phyloP scores from a whole-genome alignment of 2,113 vertebrate species.

The Physeter macrocephalus region DNA sequence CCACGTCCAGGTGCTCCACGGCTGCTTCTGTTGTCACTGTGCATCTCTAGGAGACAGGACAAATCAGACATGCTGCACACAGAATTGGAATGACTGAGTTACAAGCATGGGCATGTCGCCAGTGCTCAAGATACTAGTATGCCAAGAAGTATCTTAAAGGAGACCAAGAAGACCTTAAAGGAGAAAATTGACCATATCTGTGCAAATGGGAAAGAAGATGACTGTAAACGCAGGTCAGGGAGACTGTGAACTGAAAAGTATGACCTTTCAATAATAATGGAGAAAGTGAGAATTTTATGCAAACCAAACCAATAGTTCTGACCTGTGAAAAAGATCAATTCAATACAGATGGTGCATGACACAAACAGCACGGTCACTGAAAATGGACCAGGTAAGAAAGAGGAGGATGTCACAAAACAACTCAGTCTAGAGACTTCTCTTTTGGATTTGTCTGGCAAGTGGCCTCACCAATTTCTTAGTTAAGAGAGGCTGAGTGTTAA shows the following conservation, averaged over 20 bases:
- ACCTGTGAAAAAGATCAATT: not conserved
- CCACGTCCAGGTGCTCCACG: accelerated
- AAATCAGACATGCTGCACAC: accelerated
- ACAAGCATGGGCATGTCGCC: not conserved
- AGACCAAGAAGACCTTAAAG: not conserved
- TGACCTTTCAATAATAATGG: not conserved
- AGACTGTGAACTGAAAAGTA: not conserved
- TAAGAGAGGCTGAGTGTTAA: not conserved
- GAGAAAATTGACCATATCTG: not conserved
- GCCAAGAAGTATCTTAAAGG: too few species aligned
- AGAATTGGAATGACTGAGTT: not conserved
- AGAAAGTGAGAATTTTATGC: not conserved
- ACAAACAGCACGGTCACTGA: not conserved
- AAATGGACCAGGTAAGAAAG: not conserved
- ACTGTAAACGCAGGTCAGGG: not conserved
- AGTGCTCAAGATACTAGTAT: not conserved
- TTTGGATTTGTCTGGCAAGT: not conserved
- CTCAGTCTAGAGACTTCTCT: not conserved
- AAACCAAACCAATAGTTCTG: not conserved
- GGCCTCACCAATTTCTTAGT: not conserved
- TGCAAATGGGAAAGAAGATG: not conserved
- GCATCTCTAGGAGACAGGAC: accelerated
- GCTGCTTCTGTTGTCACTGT: not conserved
- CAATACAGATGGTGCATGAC: not conserved
- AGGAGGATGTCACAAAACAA: not conserved